These are phyloP conservation scores for Cygnus buccinator DNA, from an alignment of 2,113 vertebrate genomes.

Conservation along the genomic window DNA sequence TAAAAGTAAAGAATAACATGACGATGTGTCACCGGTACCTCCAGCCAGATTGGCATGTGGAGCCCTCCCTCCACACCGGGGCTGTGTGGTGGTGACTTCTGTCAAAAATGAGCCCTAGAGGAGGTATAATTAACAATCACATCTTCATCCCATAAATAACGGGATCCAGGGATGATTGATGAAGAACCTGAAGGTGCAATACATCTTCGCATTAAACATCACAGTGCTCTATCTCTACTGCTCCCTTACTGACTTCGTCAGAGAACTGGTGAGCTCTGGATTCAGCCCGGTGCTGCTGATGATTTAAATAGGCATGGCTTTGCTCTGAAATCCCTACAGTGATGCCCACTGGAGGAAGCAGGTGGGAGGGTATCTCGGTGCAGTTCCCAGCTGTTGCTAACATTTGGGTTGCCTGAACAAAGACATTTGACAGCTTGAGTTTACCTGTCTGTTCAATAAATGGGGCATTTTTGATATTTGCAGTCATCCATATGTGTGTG, in stretches of 20 bases:
- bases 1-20: neutral
- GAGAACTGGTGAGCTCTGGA: neutral
- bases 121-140: neutral
- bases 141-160: neutral
- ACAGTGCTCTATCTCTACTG: neutral
- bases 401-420: rapidly evolving
- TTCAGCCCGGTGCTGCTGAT: neutral
- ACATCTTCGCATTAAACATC: neutral
- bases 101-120: neutral
- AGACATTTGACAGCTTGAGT: neutral
- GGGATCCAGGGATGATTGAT: neutral
- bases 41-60: neutral
- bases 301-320: no score
- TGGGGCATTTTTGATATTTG: rapidly evolving
- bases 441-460: neutral
- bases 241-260: neutral
- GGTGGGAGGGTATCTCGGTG: rapidly evolving
- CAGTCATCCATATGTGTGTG: rapidly evolving
- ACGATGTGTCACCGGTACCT: neutral
- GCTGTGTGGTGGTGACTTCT: neutral
- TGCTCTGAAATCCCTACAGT: neutral
- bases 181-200: neutral
- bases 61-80: rapidly evolving
- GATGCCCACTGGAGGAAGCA: neutral
- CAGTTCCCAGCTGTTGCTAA: neutral